Evolutionary conservation across 2,113 vertebrate species (phyloP).

Genomic region (Murina feae): DNA sequence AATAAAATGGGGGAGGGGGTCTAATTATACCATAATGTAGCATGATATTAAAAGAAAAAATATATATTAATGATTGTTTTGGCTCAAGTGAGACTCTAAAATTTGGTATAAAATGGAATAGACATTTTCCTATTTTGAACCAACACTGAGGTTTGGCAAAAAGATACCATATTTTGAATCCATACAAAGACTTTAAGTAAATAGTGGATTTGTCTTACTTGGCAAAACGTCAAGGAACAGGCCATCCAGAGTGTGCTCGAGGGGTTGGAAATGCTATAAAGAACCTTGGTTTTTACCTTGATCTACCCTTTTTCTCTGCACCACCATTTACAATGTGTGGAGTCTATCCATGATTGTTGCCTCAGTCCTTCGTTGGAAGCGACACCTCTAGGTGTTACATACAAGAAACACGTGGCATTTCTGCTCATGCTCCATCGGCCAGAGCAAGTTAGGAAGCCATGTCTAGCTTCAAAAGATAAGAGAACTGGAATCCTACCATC

Average conservation of each 20-base stretch:
- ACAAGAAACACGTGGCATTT: neutral
- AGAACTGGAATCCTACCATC: neutral
- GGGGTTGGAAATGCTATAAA: neutral
- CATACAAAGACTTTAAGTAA: neutral
- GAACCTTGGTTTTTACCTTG: neutral
- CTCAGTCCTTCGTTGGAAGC: neutral
- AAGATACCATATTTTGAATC: neutral
- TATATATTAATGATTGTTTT: neutral
- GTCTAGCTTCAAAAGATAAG: neutral
- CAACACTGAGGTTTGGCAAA: neutral
- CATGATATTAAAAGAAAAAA: neutral
- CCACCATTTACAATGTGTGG: neutral
- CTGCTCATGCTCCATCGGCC: neutral
- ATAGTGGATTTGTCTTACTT: neutral
- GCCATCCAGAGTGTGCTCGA: accelerated
- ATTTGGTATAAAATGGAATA: neutral
- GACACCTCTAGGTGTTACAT: neutral
- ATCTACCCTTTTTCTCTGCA: neutral
- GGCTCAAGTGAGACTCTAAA: neutral
- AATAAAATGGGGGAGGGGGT: neutral
- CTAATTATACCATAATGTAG: neutral
- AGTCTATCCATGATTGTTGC: neutral
- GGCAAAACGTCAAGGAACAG: neutral
- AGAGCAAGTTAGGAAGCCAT: neutral
- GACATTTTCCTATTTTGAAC: neutral